Base-by-base conservation (phyloP, 2,797 vertebrate genomes). In the Chrysocyon brachyurus region DNA sequence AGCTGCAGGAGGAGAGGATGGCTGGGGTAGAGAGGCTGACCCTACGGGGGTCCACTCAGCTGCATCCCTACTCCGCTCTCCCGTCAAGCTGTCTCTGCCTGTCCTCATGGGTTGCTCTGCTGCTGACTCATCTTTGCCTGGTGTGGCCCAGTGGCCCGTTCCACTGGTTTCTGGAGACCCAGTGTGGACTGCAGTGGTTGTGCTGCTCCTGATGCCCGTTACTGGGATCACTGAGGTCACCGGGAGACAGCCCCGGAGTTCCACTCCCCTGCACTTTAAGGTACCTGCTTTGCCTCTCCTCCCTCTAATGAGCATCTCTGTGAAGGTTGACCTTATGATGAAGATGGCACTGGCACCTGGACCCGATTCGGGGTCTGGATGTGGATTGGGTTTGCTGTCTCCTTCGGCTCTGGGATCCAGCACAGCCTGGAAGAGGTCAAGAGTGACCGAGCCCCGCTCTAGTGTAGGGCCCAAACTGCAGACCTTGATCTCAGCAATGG, bases 251-350 rank as follows among this genome's bases (percentile, higher is more conserved):
- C 99, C 99, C 0, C 98, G 99, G 98, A 99, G 99, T 99, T 99
- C 99, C 5, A 96, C 98, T 5, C 98, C 97, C 0, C 98, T 99
- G 94, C 99, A 99, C 95, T 99, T 99, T 98, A 99, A 99, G 99
- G 99, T 99, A 52, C 99, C 99, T 73, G 98, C 99, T 92, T 99
- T 99, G 57, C 99, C 99, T 0, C 97, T 99, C 94, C 98, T 99
- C 91, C 99, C 99, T 0, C 96, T 99, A 56, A 98, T 99, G 98
- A 99, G 99, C 97, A 99, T 99, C 91, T 99, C 99, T 1, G 97
- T 99, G 96, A 99, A 99, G 97, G 97, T 99, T 98, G 99, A 99
- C 98, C 99, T 99, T 98, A 99, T 99, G 99, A 99, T 99, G 98
- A 99, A 99, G 98, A 98, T 99, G 98, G 99, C 99, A 92, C 94